Evolutionary conservation across 2,888 invertebrate species (phyloP).

Genomic region (Idaea straminata): DNA sequence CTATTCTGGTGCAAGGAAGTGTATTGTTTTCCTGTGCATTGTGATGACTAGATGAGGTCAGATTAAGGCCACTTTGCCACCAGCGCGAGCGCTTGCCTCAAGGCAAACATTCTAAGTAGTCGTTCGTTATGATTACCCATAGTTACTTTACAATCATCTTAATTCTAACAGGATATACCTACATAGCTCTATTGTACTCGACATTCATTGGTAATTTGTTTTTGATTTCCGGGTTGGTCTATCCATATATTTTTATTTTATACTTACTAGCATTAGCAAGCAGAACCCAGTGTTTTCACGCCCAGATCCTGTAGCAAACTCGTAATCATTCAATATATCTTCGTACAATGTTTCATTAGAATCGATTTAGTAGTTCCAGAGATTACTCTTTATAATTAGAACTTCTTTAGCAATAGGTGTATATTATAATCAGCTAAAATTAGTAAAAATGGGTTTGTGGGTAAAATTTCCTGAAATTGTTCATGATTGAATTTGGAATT

Average conservation of each 20-base stretch:
- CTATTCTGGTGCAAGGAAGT: constrained; percentile 38
- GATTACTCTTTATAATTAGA: neutral
- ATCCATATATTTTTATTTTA: neutral
- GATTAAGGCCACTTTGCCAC: constrained; percentile 27
- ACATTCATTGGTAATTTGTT: neutral
- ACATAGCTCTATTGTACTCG: neutral
- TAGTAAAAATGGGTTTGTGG: too few species aligned
- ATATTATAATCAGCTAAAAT: too few species aligned
- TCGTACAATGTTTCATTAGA: neutral
- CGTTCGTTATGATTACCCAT: constrained; percentile 23
- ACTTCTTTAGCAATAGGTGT: neutral
- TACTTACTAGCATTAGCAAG: neutral
- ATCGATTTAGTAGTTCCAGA: neutral
- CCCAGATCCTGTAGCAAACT: too few species aligned
- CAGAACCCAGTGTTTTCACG: neutral
- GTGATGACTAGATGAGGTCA: constrained; percentile 41
- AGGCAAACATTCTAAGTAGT: constrained; percentile 31
- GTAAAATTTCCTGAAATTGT: too few species aligned
- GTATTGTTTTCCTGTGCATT: constrained; percentile 39
- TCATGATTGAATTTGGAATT: too few species aligned
- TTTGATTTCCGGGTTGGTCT: neutral
- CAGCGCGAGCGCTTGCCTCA: constrained; percentile 27
- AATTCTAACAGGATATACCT: constrained; percentile 1
- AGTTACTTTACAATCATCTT: constrained; percentile 10
- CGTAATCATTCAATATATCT: neutral